Percentiles rank a stretch among this genome's conserved stretches.
Evolutionary conservation across 2,888 invertebrate species (phyloP).

Genomic region (Eudasyphora cyanicolor): DNA sequence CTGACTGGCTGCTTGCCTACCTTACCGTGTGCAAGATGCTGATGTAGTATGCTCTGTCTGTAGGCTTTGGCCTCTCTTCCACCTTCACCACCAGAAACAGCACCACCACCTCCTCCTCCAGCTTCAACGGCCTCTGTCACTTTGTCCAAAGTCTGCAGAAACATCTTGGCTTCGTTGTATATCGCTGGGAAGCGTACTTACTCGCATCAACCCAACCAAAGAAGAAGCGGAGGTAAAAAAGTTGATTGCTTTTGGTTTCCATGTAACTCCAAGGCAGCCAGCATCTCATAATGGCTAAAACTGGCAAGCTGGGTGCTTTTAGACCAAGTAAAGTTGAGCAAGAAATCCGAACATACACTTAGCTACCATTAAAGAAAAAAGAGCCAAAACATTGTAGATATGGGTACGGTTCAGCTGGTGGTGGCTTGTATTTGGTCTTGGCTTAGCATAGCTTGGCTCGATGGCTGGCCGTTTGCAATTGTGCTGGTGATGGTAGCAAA

Average conservation of each 20-base stretch:
- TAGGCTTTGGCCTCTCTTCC: constrained; percentile 9
- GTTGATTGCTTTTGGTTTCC: constrained; percentile 64
- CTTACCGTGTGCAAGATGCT: constrained; percentile 52
- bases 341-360: not conserved
- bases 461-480: constrained; percentile 27
- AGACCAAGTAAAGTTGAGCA: not conserved
- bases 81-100: too few species aligned
- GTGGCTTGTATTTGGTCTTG: not conserved
- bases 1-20: constrained; percentile 28
- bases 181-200: constrained; percentile 30
- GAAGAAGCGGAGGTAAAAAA: constrained; percentile 42
- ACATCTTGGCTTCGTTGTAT: not conserved
- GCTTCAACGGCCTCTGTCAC: not conserved
- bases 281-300: constrained; percentile 54
- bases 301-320: constrained; percentile 42
- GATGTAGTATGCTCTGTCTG: constrained; percentile 48
- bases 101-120: constrained; percentile 28
- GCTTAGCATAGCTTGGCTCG: not conserved
- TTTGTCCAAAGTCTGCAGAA: constrained; percentile 14
- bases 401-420: constrained; percentile 53
- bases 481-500: constrained; percentile 17
- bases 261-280: constrained; percentile 63
- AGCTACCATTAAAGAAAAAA: constrained; percentile 4
- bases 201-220: constrained; percentile 12
- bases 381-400: constrained; percentile 33